These are phyloP conservation scores for Drosophila pallidifrons DNA, from an alignment of 1,140 invertebrate species.

Conservation along the genomic window DNA sequence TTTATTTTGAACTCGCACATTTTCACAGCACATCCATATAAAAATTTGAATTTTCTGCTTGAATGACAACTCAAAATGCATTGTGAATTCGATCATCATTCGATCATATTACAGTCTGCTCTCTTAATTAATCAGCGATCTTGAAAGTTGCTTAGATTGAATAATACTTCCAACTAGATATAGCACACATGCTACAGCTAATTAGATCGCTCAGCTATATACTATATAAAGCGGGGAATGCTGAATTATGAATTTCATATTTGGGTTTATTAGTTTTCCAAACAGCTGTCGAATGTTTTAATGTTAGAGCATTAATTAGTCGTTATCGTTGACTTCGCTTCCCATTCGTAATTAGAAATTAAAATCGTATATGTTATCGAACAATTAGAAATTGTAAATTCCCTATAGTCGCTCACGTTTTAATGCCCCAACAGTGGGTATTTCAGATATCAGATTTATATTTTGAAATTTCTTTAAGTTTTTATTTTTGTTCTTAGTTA, in stretches of 20 bases:
- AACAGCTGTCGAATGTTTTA: neutral
- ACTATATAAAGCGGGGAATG: too few species aligned
- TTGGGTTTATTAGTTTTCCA: too few species aligned
- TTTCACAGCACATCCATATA: constrained; percentile 21
- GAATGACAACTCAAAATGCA: constrained; percentile 34
- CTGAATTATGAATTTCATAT: too few species aligned
- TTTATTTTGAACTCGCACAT: neutral
- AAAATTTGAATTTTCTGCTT: constrained; percentile 33
- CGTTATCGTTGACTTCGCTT: neutral
- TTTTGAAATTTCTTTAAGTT: too few species aligned
- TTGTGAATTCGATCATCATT: constrained; percentile 10
- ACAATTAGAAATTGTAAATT: constrained; percentile 3
- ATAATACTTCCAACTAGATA: neutral
- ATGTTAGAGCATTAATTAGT: neutral
- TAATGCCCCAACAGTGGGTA: too few species aligned
- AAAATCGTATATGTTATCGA: neutral
- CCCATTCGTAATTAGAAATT: neutral
- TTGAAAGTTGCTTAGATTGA: neutral
- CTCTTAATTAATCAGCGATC: neutral
- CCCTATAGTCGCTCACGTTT: neutral
- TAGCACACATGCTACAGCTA: too few species aligned
- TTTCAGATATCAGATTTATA: too few species aligned
- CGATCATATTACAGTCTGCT: neutral
- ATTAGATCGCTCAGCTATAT: too few species aligned
- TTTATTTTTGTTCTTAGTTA: too few species aligned